These are phyloP conservation scores for Agrochola circellaris DNA, from an alignment of 2,888 invertebrate genomes.

Conservation along the genomic window DNA sequence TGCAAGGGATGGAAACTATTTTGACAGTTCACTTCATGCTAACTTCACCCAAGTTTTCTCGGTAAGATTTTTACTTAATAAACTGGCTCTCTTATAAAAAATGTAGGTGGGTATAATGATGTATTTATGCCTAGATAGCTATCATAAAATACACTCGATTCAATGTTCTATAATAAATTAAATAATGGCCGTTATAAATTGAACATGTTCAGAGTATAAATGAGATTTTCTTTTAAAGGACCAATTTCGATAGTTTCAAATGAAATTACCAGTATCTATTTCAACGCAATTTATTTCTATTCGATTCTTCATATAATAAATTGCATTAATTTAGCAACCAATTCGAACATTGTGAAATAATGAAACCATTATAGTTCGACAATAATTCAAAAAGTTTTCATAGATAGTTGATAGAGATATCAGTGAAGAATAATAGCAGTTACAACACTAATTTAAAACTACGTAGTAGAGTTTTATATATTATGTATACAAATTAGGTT, in stretches of 20 bases:
- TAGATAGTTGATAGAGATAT: conserved; percentile 16
- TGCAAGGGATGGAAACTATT: background rate
- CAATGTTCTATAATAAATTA: background rate
- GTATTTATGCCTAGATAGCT: background rate
- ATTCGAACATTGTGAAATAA: background rate
- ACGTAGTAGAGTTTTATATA: background rate
- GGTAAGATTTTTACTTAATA: background rate
- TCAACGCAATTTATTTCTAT: conserved; percentile 17
- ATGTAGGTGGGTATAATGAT: background rate
- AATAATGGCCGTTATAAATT: background rate
- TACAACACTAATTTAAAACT: background rate
- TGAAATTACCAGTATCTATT: background rate
- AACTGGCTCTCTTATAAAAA: background rate
- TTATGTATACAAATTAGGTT: background rate
- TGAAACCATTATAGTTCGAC: background rate
- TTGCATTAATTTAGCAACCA: conserved; percentile 4
- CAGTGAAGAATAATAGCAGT: background rate
- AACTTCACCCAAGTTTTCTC: too few relatives aligned
- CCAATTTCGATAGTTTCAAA: background rate
- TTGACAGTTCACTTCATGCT: too few relatives aligned
- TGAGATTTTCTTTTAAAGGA: too few relatives aligned
- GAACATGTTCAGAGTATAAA: background rate
- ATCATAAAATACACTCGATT: background rate
- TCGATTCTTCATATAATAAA: background rate
- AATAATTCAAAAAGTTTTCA: conserved; percentile 15